phyloP scores from a whole-genome alignment of 2,797 vertebrate species.

The Sphenopsis melanotis region DNA sequence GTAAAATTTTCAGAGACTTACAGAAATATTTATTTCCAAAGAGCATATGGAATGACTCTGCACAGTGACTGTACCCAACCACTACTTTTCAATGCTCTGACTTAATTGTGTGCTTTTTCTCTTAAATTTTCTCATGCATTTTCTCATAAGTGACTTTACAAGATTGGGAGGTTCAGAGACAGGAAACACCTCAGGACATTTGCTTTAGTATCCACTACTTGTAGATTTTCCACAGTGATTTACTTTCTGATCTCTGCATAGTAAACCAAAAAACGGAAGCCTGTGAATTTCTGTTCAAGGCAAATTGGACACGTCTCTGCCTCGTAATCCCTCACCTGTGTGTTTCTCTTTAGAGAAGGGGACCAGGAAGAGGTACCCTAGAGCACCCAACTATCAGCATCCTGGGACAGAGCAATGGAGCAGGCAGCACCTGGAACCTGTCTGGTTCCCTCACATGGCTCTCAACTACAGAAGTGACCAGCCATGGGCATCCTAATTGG shows the following conservation, averaged over 20 bases:
- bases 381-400: neutral
- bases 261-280: neutral
- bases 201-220: neutral
- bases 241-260: neutral
- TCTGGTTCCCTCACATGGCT: neutral
- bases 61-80: neutral
- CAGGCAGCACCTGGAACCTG: neutral
- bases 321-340: neutral
- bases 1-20: neutral
- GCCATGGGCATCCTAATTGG: neutral
- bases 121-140: neutral
- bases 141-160: neutral
- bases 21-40: neutral
- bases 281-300: neutral
- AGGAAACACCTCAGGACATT: neutral
- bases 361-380: neutral
- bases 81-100: neutral
- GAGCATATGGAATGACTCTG: neutral
- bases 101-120: neutral
- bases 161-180: neutral
- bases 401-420: neutral
- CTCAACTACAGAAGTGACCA: neutral
- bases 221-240: neutral
- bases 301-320: neutral
- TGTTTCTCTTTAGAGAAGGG: neutral